Conservation (phyloP, 2,888 invertebrate species). For the Melinaea menophilus region DNA sequence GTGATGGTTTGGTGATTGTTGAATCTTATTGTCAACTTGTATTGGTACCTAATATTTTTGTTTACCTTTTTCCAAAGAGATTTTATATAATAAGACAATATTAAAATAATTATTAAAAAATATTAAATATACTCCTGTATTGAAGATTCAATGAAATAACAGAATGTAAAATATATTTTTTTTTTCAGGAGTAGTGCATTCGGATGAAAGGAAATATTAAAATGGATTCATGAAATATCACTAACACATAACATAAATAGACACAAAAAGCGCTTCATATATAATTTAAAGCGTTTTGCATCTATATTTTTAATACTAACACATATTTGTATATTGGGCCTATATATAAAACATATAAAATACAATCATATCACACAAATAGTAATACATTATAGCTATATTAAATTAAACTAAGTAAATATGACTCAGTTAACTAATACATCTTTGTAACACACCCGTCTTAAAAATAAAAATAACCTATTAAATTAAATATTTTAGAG, state of each 20-base stretch:
- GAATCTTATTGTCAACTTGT: conserved; percentile 21
- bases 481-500: not conserved
- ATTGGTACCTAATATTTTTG: no score
- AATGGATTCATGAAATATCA: conserved; percentile 3
- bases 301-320: conserved; percentile 1
- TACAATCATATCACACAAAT: conserved; percentile 12
- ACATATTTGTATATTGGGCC: not conserved
- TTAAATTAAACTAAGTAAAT: not conserved
- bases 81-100: no score
- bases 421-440: not conserved
- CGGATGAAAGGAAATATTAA: not conserved
- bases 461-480: not conserved
- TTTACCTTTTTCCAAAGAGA: no score
- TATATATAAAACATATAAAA: conserved; percentile 6
- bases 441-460: not conserved
- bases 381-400: not conserved
- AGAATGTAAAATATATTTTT: not conserved
- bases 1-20: conserved; percentile 10
- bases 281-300: not conserved
- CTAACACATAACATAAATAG: conserved; percentile 4
- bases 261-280: conserved; percentile 3
- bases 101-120: not conserved
- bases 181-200: not conserved
- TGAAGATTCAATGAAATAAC: not conserved
- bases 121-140: not conserved